These are phyloP conservation scores for Paramormyrops kingsleyae DNA, from an alignment of 2,113 vertebrate species.

Conservation along the genomic window DNA sequence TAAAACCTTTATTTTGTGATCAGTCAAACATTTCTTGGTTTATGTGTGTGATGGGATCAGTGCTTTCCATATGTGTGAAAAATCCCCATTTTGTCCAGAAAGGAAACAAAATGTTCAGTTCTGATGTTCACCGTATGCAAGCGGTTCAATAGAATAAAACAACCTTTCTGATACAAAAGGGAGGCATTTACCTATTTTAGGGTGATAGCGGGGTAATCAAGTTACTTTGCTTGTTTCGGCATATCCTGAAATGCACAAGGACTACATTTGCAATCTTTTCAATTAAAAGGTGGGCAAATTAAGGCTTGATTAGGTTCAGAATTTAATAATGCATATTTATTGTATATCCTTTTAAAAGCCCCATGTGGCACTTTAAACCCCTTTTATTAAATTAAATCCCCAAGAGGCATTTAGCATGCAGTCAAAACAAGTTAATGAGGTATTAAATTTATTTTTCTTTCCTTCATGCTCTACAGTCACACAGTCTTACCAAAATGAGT, in stretches of 20 bases:
- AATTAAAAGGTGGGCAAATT: conserved; percentile 8
- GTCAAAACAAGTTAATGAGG: conserved; percentile 26
- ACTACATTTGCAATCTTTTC: conserved; percentile 15
- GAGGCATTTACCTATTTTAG: background rate
- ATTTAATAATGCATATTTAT: conserved; percentile 17
- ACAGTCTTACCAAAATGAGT: conserved; percentile 9
- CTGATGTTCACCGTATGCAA: background rate
- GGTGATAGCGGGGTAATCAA: background rate
- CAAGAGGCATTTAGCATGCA: conserved; percentile 20
- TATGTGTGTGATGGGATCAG: background rate
- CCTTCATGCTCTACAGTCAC: conserved; percentile 15
- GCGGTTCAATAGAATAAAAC: background rate
- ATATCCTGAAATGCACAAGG: background rate
- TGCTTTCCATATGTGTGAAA: background rate
- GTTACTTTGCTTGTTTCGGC: background rate
- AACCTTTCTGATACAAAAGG: background rate
- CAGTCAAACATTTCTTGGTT: background rate
- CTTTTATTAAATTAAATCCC: conserved; percentile 25
- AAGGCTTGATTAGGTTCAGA: conserved; percentile 18
- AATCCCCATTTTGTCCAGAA: background rate
- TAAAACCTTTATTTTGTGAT: background rate
- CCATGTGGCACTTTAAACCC: conserved; percentile 18
- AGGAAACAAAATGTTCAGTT: background rate
- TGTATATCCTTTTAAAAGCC: conserved; percentile 12
- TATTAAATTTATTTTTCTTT: conserved; percentile 24